phyloP scores from a whole-genome alignment of 1,140 invertebrate species.

The Orussus abietinus region DNA sequence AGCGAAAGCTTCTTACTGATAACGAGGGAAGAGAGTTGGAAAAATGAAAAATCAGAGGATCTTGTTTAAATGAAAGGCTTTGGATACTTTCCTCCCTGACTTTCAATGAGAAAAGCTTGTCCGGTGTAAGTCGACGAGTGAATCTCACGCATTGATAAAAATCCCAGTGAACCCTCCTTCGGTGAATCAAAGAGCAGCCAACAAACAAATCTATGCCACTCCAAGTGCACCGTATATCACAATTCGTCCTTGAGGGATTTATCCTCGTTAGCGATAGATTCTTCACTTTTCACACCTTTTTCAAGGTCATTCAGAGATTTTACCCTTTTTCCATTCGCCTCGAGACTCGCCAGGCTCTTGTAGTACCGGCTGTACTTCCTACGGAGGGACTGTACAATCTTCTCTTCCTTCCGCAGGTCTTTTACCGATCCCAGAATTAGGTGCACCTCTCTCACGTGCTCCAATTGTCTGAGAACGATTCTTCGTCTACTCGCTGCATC shows the following conservation, averaged over 20 bases:
- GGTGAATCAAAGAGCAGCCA: not conserved
- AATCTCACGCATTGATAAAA: not conserved
- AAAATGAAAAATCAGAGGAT: not conserved
- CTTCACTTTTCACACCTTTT: not conserved
- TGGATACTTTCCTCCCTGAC: no score
- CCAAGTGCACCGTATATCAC: conserved; percentile 27
- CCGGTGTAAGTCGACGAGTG: not conserved
- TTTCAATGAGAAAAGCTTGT: not conserved
- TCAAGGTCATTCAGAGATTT: conserved; percentile 14
- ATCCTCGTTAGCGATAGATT: conserved; percentile 9
- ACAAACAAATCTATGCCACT: not conserved
- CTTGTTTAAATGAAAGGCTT: no score
- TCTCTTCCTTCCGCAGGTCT: conserved; percentile 29
- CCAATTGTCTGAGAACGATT: conserved; percentile 36
- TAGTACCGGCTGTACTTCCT: conserved; percentile 33
- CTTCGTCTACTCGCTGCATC: conserved; percentile 24
- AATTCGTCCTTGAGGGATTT: conserved; percentile 32
- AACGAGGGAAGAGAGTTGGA: no score
- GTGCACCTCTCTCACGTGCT: conserved; percentile 43
- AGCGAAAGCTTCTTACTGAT: no score
- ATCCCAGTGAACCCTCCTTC: not conserved
- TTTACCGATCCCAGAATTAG: conserved; percentile 36
- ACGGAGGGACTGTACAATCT: conserved; percentile 29
- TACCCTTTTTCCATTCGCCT: conserved; percentile 12
- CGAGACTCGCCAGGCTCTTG: conserved; percentile 16